phyloP scores from a whole-genome alignment of 2,797 vertebrate species.

The Oophaga sylvatica region DNA sequence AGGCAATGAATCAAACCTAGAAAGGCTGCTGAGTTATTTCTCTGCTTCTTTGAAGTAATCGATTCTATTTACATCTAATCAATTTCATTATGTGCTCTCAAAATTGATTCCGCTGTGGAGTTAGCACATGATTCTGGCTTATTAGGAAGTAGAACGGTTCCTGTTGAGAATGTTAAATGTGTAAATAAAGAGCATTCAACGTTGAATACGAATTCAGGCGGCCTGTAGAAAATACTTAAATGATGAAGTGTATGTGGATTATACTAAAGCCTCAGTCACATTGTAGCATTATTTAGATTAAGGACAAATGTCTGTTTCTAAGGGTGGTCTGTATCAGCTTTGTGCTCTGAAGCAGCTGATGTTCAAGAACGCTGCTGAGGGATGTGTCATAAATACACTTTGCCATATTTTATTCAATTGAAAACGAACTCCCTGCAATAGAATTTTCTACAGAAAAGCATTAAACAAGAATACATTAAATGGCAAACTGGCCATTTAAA shows the following conservation, averaged over 20 bases:
- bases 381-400: too few species aligned
- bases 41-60: constrained; percentile 8
- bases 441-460: too few species aligned
- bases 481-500: too few species aligned
- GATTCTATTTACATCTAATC: constrained; percentile 46
- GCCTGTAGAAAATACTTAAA: neutral
- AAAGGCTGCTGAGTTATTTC: constrained; percentile 23
- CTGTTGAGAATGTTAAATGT: constrained; percentile 18
- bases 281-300: neutral
- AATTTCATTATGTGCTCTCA: constrained; percentile 41
- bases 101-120: constrained; percentile 31
- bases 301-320: neutral
- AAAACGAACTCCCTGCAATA: too few species aligned
- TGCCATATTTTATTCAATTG: too few species aligned
- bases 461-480: too few species aligned
- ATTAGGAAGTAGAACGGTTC: constrained; percentile 5
- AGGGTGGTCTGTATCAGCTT: too few species aligned
- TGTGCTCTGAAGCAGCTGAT: too few species aligned
- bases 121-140: constrained; percentile 4
- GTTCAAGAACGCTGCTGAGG: too few species aligned
- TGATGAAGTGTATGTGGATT: neutral
- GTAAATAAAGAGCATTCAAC: neutral
- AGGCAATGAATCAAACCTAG: constrained; percentile 22
- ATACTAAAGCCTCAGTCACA: neutral
- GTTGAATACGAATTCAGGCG: neutral